Evolutionary conservation across 30 jellyfish, hydroid and myxozoan genomes (phyloP).

Genomic region (Hydractinia symbiolongicarpus): DNA sequence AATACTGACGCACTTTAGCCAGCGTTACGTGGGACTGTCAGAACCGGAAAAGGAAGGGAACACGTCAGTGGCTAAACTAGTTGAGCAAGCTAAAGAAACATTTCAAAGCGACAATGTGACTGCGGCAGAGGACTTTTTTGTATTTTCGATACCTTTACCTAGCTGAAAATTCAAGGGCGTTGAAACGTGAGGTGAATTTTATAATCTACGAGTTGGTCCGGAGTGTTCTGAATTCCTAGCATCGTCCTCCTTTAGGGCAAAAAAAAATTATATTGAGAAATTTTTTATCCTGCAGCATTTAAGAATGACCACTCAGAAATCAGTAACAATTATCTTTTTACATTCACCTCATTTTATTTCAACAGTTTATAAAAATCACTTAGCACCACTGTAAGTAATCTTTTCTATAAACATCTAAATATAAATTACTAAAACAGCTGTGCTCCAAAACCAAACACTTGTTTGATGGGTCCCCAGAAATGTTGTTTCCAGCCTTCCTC

Average conservation of each 20-base stretch:
- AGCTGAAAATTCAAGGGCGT: not conserved
- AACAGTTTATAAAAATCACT: too few relatives aligned
- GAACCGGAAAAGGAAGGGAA: not conserved
- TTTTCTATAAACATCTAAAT: not conserved
- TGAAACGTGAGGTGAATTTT: too few relatives aligned
- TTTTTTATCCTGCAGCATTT: too few relatives aligned
- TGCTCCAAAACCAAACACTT: slow-evolving; percentile 90
- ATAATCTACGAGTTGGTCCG: too few relatives aligned
- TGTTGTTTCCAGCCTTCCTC: slow-evolving; percentile 90
- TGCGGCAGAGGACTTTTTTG: slow-evolving; percentile 9
- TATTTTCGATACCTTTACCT: not conserved
- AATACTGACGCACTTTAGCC: not conserved
- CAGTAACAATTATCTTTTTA: too few relatives aligned
- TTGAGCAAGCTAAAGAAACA: slow-evolving; percentile 8
- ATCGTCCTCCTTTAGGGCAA: too few relatives aligned
- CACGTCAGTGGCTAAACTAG: not conserved
- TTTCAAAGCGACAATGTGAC: not conserved
- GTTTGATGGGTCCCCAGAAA: slow-evolving; percentile 90
- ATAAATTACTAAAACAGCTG: slow-evolving; percentile 37
- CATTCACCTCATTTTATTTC: too few relatives aligned
- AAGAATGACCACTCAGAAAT: too few relatives aligned
- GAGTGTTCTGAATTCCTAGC: too few relatives aligned
- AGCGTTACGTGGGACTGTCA: not conserved
- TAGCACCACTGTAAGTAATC: too few relatives aligned
- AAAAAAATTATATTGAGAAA: too few relatives aligned